Evolutionary conservation across 2,888 invertebrate species (phyloP), one percentile per base, ranked within the genome.

Genomic region (Sicus ferrugineus): DNA sequence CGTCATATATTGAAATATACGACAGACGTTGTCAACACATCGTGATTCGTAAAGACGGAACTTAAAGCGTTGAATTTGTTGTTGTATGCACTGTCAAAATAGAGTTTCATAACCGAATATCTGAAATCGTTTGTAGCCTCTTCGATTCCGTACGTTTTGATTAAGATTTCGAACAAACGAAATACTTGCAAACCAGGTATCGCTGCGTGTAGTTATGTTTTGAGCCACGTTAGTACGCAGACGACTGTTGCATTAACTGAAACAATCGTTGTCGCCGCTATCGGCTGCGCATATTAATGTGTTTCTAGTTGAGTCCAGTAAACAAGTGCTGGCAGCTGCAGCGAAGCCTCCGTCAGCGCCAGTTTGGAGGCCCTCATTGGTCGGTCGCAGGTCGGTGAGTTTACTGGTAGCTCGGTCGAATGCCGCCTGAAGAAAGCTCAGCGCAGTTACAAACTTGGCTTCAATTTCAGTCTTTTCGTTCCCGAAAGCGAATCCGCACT

Each of bases 371-470:
- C 50, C 50, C 19, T 19, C 11, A 21, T 50, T 50, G 19, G 23
- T 28, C 48, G 58, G 23, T 59, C 31, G 31, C 19, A 19, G 58
- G 30, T 21, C 48, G 48, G 28, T 21, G 77, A 77, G 79, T 28
- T 21, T 21, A 14, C 26, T 54, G 26, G 11, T 46, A 46, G 19
- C 14, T 3, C 6, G n/a, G 14, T n/a, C 14, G n/a, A 46, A 3
- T 3, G 46, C 14, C 23, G 54, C 11, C 54, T 50, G 52, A 69
- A 79, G 79, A 79, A 80, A 79, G 80, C 80, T 75, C 65, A 56
- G 58, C 58, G 62, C 31, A 67, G 31, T 16, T 70, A 67, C 64
- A 42, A 66, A 65, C 61, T 58, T 62, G 70, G 71, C 69, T 50
- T 31, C 23, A 46, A 26, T 67, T 52, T 66, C 23, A 28, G 59